A percentile compares a stretch with the other conserved stretches of the same genome.
These are phyloP conservation scores for Triops longicaudatus DNA, from an alignment of 1,140 invertebrate species.

Conservation along the genomic window DNA sequence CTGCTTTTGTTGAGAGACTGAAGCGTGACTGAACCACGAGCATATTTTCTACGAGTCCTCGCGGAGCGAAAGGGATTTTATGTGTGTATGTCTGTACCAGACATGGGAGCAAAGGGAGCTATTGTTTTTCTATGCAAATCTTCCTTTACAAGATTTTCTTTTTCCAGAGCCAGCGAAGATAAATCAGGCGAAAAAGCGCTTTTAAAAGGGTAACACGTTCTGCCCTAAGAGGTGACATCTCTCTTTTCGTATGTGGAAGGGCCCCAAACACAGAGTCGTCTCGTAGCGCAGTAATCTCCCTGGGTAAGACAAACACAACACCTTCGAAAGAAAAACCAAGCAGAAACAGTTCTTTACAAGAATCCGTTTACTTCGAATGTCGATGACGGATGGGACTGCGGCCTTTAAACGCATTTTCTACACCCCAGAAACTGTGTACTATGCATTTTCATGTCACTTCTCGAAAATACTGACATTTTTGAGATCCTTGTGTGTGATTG, in stretches of 20 bases:
- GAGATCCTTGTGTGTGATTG: neutral
- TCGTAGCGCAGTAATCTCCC: neutral
- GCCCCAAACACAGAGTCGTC: neutral
- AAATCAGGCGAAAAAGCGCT: neutral
- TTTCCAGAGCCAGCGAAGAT: neutral
- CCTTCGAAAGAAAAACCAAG: too few relatives aligned
- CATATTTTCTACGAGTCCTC: neutral
- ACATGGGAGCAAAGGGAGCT: neutral
- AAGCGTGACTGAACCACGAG: slow-evolving; percentile 1
- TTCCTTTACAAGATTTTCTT: neutral
- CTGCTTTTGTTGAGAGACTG: neutral
- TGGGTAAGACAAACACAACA: neutral
- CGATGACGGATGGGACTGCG: neutral
- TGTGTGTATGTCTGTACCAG: neutral
- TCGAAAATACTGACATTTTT: neutral
- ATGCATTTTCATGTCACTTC: neutral
- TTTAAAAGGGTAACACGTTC: slow-evolving; percentile 7
- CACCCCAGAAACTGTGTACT: neutral
- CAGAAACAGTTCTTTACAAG: neutral
- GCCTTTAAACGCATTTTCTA: neutral
- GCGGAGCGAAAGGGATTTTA: neutral
- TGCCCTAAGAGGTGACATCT: neutral
- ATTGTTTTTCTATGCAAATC: slow-evolving; percentile 12
- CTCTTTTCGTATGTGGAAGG: neutral
- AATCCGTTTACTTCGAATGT: neutral